Evolutionary conservation across 2,797 vertebrate genomes (phyloP).

Genomic region (Clamator glandarius): DNA sequence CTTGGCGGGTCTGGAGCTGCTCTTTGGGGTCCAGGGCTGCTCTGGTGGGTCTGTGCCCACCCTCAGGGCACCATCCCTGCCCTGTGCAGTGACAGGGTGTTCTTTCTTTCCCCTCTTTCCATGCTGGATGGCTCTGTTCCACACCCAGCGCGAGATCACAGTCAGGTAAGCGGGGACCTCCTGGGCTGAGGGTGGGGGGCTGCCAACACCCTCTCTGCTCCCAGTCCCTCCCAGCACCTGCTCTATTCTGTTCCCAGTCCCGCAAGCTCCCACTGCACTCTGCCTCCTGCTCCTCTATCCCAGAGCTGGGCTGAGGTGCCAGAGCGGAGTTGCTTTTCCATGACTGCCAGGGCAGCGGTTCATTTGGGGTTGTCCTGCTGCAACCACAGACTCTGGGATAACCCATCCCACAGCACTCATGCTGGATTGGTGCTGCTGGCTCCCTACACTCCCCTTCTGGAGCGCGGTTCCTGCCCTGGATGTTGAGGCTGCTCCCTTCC

Average conservation of each 20-base stretch:
- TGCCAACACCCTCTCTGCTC: neutral
- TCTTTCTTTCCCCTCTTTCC: neutral
- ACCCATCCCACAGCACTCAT: fast-evolving
- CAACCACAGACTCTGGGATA: neutral
- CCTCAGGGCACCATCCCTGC: neutral
- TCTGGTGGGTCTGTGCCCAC: too few relatives aligned
- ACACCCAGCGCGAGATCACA: conserved; percentile 33
- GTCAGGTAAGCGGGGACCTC: conserved; percentile 17
- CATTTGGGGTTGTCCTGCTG: neutral
- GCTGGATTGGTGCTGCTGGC: neutral
- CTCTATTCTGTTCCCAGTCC: neutral
- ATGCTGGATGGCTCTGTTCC: neutral
- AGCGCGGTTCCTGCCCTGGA: neutral
- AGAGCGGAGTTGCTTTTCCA: fast-evolving
- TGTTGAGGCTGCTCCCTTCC: neutral
- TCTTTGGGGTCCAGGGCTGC: too few relatives aligned
- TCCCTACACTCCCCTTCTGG: neutral
- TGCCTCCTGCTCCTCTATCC: neutral
- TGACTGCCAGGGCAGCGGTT: fast-evolving
- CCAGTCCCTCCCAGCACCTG: neutral
- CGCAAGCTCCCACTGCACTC: too few relatives aligned
- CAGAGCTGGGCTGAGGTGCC: neutral
- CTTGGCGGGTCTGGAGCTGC: too few relatives aligned
- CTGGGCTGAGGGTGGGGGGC: neutral
- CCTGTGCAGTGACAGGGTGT: neutral